Evolutionary conservation across 1,140 invertebrate genomes (phyloP).

Genomic region (Drosophila jambulina): DNA sequence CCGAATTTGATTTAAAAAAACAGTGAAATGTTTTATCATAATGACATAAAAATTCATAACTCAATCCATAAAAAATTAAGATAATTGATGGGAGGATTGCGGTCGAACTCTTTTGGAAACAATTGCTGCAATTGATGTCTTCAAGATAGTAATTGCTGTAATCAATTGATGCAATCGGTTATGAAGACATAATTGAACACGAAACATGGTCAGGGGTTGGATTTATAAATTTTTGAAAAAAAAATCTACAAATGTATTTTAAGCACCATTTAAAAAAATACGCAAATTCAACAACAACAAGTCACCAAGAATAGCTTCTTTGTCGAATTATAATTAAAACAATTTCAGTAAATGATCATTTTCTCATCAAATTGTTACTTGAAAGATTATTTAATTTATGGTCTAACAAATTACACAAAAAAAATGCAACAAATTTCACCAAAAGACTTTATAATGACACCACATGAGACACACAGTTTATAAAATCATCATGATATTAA

Average conservation of each 20-base stretch:
- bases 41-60: background rate
- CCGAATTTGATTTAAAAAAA: background rate
- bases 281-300: background rate
- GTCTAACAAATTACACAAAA: background rate
- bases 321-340: too few relatives aligned
- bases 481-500: background rate
- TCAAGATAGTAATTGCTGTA: slow-evolving; percentile 13
- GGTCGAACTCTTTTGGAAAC: slow-evolving; percentile 27
- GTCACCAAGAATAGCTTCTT: background rate
- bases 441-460: background rate
- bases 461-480: background rate
- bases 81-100: slow-evolving; percentile 18
- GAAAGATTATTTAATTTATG: background rate
- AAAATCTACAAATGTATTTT: too few relatives aligned
- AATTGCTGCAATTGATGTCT: slow-evolving; percentile 3
- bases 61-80: slow-evolving; percentile 7
- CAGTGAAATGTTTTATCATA: background rate
- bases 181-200: slow-evolving; percentile 4
- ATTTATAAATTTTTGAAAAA: background rate
- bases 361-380: too few relatives aligned
- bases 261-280: background rate
- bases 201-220: background rate
- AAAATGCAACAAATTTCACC: background rate
- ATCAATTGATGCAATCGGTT: slow-evolving; percentile 36
- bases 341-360: too few relatives aligned